A percentile compares a stretch with the other conserved stretches of the same genome.
Evolutionary conservation across 2,888 invertebrate species (phyloP).

Genomic region (Sinhomidia bicolor): DNA sequence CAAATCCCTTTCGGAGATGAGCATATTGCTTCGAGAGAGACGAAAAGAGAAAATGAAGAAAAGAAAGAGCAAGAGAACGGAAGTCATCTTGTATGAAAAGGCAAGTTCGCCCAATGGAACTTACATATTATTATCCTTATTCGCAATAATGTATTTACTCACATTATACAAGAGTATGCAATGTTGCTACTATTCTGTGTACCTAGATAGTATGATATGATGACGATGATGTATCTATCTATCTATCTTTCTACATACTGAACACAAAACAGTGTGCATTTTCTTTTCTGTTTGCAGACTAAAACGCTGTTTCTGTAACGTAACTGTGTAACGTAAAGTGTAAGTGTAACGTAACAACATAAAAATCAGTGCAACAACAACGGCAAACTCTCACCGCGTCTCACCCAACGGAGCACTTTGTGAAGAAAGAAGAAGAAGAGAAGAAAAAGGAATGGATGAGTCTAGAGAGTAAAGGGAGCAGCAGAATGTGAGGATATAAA

Average conservation of each 20-base stretch:
- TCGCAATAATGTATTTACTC: background rate
- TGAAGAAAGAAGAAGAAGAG: background rate
- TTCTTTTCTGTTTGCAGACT: background rate
- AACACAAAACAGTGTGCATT: no score
- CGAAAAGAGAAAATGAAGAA: background rate
- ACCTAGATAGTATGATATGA: background rate
- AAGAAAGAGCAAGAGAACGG: constrained; percentile 61
- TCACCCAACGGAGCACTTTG: constrained; percentile 5
- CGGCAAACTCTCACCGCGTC: background rate
- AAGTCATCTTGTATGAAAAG: constrained; percentile 61
- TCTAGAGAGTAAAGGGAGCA: background rate
- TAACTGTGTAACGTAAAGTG: no score
- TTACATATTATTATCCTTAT: constrained; percentile 33
- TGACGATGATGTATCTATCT: background rate
- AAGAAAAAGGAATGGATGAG: background rate
- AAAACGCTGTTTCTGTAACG: background rate
- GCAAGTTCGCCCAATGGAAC: constrained; percentile 55
- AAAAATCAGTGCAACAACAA: constrained; percentile 31
- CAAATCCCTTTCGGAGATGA: constrained; percentile 55
- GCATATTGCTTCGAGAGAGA: constrained; percentile 15
- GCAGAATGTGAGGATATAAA: background rate
- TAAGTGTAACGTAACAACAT: constrained; percentile 18
- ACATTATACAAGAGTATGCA: background rate
- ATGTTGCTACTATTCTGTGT: background rate
- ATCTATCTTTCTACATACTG: background rate